Conservation (phyloP, 1,140 invertebrate species). For the Dermatophagoides farinae region DNA sequence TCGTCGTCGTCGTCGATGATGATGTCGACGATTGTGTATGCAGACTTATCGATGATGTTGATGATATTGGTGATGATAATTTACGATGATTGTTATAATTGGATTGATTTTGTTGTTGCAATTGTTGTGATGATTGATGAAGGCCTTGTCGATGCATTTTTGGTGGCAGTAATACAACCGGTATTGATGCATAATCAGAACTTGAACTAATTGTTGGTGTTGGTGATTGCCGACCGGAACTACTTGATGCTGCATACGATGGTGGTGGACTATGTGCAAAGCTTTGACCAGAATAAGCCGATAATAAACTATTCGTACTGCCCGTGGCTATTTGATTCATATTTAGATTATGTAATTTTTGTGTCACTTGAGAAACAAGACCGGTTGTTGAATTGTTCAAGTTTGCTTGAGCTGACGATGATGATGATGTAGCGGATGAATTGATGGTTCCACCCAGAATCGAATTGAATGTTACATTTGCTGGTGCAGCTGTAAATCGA, state of each 20-base stretch:
- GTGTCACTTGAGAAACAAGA: constrained; percentile 51
- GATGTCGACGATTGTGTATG: no score
- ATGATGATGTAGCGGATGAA: background rate
- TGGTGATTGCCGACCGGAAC: constrained; percentile 20
- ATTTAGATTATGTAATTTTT: constrained; percentile 64
- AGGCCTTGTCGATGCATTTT: constrained; percentile 29
- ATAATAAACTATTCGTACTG: constrained; percentile 53
- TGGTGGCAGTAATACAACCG: constrained; percentile 49
- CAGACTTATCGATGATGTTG: background rate
- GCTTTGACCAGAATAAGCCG: constrained; percentile 36
- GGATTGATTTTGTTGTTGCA: background rate
- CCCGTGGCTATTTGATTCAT: constrained; percentile 40
- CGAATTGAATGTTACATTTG: constrained; percentile 45
- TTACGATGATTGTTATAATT: background rate
- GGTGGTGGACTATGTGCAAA: constrained; percentile 41
- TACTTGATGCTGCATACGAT: constrained; percentile 49
- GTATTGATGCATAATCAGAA: constrained; percentile 31
- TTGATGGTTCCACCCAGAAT: constrained; percentile 28
- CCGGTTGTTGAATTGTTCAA: background rate
- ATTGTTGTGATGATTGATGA: background rate
- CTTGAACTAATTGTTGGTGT: constrained; percentile 19
- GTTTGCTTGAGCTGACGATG: background rate
- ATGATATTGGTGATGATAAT: background rate
- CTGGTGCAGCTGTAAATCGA: constrained; percentile 45
- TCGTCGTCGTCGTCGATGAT: no score